Conservation (phyloP, 2,888 invertebrate genomes). For the Poecilobothrus nobilitatus region DNA sequence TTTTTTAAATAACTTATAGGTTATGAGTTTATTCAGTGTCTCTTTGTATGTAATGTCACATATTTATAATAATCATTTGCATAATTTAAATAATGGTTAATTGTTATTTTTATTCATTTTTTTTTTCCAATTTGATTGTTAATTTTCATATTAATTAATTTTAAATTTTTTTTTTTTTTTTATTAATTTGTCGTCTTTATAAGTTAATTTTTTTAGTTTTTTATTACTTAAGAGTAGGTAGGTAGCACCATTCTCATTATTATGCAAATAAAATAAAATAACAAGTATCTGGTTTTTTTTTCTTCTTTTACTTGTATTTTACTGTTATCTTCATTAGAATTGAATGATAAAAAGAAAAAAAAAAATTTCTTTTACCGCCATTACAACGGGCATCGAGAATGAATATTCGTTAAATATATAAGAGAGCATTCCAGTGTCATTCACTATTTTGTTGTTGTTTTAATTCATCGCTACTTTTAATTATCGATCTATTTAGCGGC, state of each 20-base stretch:
- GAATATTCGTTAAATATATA: no score
- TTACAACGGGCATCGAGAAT: neutral
- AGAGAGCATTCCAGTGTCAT: no score
- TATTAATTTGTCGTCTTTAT: neutral
- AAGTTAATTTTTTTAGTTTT: neutral
- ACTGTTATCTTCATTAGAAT: neutral
- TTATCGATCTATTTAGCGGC: neutral
- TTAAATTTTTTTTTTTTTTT: neutral
- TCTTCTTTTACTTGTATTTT: neutral
- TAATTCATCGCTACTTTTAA: neutral
- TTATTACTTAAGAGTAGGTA: neutral
- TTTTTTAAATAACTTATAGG: no score
- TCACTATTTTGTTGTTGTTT: no score
- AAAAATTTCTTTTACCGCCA: neutral
- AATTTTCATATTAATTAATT: neutral
- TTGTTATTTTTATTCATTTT: no score
- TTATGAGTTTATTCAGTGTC: no score
- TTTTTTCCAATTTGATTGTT: no score
- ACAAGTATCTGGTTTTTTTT: no score
- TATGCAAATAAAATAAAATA: neutral
- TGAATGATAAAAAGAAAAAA: neutral
- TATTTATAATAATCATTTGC: no score
- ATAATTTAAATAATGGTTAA: no score
- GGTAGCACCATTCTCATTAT: neutral
- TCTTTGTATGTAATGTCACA: no score